Evolutionary conservation across 2,797 vertebrate species (phyloP).

Genomic region (Acanthis flammea): DNA sequence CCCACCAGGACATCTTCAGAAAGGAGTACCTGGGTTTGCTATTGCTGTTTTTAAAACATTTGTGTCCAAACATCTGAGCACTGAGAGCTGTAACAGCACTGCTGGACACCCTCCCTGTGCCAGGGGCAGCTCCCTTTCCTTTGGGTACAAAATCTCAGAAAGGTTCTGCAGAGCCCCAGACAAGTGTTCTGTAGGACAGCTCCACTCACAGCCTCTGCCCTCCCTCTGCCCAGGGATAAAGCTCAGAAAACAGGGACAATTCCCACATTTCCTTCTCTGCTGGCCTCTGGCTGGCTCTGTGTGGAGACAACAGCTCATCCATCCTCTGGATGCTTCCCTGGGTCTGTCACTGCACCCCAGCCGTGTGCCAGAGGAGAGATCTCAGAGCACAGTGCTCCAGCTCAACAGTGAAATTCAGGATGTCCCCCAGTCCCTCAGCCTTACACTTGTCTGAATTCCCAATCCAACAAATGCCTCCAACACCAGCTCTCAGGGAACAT

Average conservation of each 20-base stretch:
- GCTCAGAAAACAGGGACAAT: neutral
- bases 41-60: neutral
- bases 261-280: neutral
- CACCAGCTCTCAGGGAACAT: neutral
- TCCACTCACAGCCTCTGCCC: neutral
- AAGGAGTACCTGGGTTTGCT: neutral
- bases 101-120: neutral
- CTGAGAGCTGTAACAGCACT: neutral
- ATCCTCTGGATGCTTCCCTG: neutral
- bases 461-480: neutral
- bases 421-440: neutral
- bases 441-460: neutral
- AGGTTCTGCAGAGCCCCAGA: neutral
- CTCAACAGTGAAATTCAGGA: neutral
- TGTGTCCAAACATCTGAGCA: neutral
- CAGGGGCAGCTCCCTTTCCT: neutral
- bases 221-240: neutral
- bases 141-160: neutral
- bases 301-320: neutral
- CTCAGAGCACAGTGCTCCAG: rapidly evolving
- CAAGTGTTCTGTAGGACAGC: neutral
- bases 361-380: neutral
- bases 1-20: neutral
- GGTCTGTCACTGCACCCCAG: neutral
- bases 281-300: neutral